phyloP scores from a whole-genome alignment of 2,113 vertebrate species.

The Dunckerocampus dactyliophorus region DNA sequence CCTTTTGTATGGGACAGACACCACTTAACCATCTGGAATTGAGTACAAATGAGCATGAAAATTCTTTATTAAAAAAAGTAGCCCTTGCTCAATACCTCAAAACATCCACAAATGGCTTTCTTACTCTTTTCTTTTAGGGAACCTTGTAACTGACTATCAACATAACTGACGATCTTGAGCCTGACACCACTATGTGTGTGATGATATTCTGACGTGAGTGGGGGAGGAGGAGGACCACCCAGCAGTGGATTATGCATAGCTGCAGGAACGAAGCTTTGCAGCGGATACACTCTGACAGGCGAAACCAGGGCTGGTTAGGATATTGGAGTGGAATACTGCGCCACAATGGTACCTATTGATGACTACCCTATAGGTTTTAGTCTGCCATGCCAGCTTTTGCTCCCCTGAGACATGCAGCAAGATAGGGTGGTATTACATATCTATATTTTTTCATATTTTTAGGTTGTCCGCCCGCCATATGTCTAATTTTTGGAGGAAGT shows the following conservation, averaged over 20 bases:
- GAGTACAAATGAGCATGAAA: too few species aligned
- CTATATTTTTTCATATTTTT: background rate
- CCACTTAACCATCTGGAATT: too few species aligned
- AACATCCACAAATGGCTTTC: background rate
- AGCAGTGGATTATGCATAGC: conserved; percentile 50
- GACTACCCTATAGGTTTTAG: conserved; percentile 37
- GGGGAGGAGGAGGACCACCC: conserved; percentile 54
- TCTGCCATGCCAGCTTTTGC: conserved; percentile 29
- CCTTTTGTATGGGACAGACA: too few species aligned
- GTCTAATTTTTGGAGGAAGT: background rate
- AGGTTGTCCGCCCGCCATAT: background rate
- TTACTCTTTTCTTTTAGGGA: background rate
- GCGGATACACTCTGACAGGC: conserved; percentile 40
- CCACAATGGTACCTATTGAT: conserved; percentile 59
- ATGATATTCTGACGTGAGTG: conserved; percentile 43
- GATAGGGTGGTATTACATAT: background rate
- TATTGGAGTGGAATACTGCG: conserved; percentile 33
- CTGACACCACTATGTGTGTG: conserved; percentile 26
- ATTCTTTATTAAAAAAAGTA: background rate
- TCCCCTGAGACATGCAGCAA: background rate
- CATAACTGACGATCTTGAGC: conserved; percentile 12
- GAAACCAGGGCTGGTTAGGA: conserved; percentile 45
- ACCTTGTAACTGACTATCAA: background rate
- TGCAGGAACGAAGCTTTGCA: conserved; percentile 47
- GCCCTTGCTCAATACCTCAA: background rate